A percentile compares a stretch with the other conserved stretches of the same genome.
Conservation (phyloP, 1,140 invertebrate genomes). For the Aricia agestis region DNA sequence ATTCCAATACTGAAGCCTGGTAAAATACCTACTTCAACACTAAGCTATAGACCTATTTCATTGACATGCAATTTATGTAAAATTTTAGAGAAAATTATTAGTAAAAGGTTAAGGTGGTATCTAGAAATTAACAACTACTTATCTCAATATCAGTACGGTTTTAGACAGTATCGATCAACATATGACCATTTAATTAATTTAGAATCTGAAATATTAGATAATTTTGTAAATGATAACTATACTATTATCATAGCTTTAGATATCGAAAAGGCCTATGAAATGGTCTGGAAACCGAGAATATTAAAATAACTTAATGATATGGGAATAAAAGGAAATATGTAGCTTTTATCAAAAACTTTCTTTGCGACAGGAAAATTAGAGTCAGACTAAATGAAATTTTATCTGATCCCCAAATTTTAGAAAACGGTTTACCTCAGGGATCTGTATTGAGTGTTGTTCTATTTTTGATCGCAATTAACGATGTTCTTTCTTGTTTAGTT, state of each 20-base stretch:
- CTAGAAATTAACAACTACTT: neutral
- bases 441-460: conserved; percentile 31
- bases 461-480: conserved; percentile 31
- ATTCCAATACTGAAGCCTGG: neutral
- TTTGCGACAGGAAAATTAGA: conserved; percentile 23
- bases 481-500: conserved; percentile 22
- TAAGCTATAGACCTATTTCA: conserved; percentile 2
- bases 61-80: neutral
- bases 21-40: neutral
- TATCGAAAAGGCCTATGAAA: conserved; percentile 36
- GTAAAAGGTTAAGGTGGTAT: neutral
- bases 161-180: neutral
- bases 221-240: conserved; percentile 29
- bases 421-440: conserved; percentile 32
- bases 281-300: conserved; percentile 34
- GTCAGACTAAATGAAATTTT: conserved; percentile 26
- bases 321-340: conserved; percentile 26
- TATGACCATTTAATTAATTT: conserved; percentile 24
- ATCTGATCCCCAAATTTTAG: conserved; percentile 20
- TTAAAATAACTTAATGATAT: conserved; percentile 23
- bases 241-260: conserved; percentile 28
- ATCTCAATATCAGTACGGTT: neutral
- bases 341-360: conserved; percentile 30
- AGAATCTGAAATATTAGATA: conserved; percentile 27
- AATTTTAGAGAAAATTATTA: neutral